These are phyloP conservation scores for Calosoma granatense DNA, from an alignment of 1,140 invertebrate species.

Conservation along the genomic window DNA sequence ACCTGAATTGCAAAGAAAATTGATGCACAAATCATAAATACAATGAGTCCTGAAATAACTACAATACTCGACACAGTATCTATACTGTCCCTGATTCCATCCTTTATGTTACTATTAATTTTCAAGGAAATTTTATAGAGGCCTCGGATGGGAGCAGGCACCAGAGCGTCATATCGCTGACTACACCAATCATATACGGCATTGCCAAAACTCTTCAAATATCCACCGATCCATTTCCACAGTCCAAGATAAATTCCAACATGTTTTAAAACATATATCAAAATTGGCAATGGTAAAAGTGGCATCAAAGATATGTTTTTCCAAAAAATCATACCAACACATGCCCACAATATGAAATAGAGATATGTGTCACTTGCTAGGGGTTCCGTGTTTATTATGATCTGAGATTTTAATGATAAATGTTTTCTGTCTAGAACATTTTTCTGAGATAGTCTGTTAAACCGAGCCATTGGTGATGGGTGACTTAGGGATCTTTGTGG, in stretches of 20 bases:
- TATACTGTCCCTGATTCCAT: slow-evolving; percentile 41
- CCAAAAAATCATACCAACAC: slow-evolving; percentile 59
- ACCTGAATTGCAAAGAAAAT: slow-evolving; percentile 48
- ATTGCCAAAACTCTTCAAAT: slow-evolving; percentile 23
- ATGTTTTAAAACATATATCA: slow-evolving; percentile 51
- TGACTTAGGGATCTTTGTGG: slow-evolving; percentile 1
- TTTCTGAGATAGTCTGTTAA: not conserved
- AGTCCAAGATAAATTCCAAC: slow-evolving; percentile 41
- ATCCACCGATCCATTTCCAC: slow-evolving; percentile 33
- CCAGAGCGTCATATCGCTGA: slow-evolving; percentile 40
- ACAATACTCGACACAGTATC: slow-evolving; percentile 46
- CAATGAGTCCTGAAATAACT: slow-evolving; percentile 45
- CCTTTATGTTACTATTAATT: slow-evolving; percentile 36
- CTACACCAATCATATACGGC: slow-evolving; percentile 23
- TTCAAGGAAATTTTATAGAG: slow-evolving; percentile 39
- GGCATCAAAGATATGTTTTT: slow-evolving; percentile 59
- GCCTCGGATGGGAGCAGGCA: slow-evolving; percentile 43
- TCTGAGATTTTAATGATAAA: not conserved
- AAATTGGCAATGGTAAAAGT: slow-evolving; percentile 52
- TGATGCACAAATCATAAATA: slow-evolving; percentile 42
- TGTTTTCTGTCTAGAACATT: not conserved
- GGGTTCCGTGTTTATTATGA: not conserved
- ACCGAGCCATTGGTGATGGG: not conserved
- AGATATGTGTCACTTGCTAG: slow-evolving; percentile 42
- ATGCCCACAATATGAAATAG: slow-evolving; percentile 54